Percentiles rank a stretch among this genome's conserved stretches.
These are phyloP conservation scores for Cololabis saira DNA, from an alignment of 2,113 vertebrate genomes.

Conservation along the genomic window DNA sequence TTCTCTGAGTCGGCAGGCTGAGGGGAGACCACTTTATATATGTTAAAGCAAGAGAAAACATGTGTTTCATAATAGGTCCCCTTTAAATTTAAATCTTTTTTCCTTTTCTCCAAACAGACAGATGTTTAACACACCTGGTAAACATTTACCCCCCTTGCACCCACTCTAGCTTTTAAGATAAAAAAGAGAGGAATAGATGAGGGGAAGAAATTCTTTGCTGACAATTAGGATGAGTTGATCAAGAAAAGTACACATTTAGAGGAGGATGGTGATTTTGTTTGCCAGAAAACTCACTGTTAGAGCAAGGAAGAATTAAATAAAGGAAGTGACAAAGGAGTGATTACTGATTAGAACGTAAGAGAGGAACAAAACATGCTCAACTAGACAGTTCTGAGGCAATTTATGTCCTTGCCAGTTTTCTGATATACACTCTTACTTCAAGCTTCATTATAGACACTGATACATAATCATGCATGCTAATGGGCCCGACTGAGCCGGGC, in stretches of 20 bases:
- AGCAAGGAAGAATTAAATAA: slow-evolving; percentile 61
- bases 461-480: slow-evolving; percentile 81
- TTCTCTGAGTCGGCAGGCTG: too few relatives aligned
- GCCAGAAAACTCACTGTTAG: slow-evolving; percentile 57
- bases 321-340: slow-evolving; percentile 73
- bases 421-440: slow-evolving; percentile 75
- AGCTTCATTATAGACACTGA: slow-evolving; percentile 78
- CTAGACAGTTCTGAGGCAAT: slow-evolving; percentile 71
- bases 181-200: slow-evolving; percentile 59
- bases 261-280: slow-evolving; percentile 69
- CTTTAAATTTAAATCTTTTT: too few relatives aligned
- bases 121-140: slow-evolving; percentile 75
- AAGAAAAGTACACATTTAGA: slow-evolving; percentile 45
- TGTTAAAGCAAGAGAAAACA: too few relatives aligned
- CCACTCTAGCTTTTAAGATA: slow-evolving; percentile 71
- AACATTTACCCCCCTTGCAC: slow-evolving; percentile 61
- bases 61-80: too few relatives aligned
- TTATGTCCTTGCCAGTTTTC: slow-evolving; percentile 68
- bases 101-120: slow-evolving; percentile 47
- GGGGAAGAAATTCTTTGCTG: slow-evolving; percentile 41
- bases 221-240: slow-evolving; percentile 60
- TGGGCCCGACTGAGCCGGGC: slow-evolving; percentile 55
- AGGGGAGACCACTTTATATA: too few relatives aligned
- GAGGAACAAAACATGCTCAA: slow-evolving; percentile 65
- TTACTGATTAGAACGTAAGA: slow-evolving; percentile 73